Evolutionary conservation across 1,140 invertebrate species (phyloP).

Genomic region (Lucilia sericata): DNA sequence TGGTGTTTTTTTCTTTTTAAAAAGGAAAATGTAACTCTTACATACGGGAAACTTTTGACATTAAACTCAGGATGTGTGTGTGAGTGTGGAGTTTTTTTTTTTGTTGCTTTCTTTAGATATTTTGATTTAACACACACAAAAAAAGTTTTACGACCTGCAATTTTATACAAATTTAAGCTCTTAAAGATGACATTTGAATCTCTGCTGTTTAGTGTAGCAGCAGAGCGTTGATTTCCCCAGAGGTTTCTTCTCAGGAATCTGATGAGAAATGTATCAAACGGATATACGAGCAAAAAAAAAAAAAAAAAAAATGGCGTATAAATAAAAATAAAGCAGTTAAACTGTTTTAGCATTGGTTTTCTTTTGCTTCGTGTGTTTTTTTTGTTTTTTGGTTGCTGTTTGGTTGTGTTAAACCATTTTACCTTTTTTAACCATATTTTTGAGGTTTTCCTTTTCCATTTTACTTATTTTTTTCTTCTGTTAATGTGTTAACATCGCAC

Average conservation of each 20-base stretch:
- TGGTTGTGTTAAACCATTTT: neutral
- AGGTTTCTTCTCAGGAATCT: neutral
- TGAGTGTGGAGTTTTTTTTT: neutral
- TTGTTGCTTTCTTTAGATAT: neutral
- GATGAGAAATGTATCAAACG: neutral
- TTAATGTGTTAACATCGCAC: neutral
- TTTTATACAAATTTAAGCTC: slow-evolving; percentile 27
- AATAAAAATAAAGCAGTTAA: neutral
- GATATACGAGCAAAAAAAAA: neutral
- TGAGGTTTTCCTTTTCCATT: neutral
- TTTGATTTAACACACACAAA: neutral
- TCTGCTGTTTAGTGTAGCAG: neutral
- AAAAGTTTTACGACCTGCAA: slow-evolving; percentile 17
- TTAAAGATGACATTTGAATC: slow-evolving; percentile 29
- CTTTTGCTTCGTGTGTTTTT: neutral
- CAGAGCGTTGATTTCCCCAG: slow-evolving; percentile 6
- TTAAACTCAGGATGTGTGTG: neutral
- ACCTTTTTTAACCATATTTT: neutral
- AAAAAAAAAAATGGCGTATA: neutral
- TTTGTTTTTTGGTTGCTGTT: neutral
- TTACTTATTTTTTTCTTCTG: neutral
- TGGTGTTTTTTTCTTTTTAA: neutral
- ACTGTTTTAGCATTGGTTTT: slow-evolving; percentile 2
- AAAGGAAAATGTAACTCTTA: neutral
- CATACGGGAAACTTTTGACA: slow-evolving; percentile 15